Evolutionary conservation across 2,888 invertebrate genomes (phyloP).

Genomic region (Brenthis daphne): DNA sequence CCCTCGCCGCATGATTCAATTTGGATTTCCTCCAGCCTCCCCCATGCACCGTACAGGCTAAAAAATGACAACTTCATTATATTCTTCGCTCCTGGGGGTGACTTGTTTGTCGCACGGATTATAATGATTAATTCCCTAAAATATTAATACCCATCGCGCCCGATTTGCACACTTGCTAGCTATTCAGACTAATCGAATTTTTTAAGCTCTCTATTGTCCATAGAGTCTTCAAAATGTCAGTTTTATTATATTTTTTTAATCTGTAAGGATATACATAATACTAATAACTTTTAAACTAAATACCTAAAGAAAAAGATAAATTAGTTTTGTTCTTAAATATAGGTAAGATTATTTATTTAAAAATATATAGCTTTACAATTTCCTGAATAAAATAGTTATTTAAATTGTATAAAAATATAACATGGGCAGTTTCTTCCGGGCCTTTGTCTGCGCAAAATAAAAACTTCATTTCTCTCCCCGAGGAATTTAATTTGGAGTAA

Average conservation of each 20-base stretch:
- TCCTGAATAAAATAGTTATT: constrained; percentile 4
- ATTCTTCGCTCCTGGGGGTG: constrained; percentile 77
- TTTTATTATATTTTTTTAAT: not conserved
- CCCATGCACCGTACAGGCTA: constrained; percentile 73
- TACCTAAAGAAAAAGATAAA: no score
- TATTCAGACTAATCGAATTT: constrained; percentile 69
- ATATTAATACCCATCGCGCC: constrained; percentile 80
- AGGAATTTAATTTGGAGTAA: constrained; percentile 82
- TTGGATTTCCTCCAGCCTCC: constrained; percentile 84
- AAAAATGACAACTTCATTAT: constrained; percentile 83
- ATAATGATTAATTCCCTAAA: constrained; percentile 82
- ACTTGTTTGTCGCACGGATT: constrained; percentile 81
- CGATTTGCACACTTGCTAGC: constrained; percentile 72
- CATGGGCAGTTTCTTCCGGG: constrained; percentile 62
- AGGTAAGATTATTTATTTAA: no score
- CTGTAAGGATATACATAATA: no score
- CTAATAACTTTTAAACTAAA: no score
- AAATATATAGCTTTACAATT: no score
- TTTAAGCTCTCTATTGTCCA: constrained; percentile 66
- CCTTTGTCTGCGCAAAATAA: constrained; percentile 73
- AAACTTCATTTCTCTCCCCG: constrained; percentile 80
- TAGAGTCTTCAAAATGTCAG: constrained; percentile 32
- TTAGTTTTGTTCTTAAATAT: no score
- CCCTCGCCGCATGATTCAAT: constrained; percentile 86
- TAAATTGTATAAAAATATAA: constrained; percentile 41